phyloP scores from a whole-genome alignment of 2,797 vertebrate species.

The Chloroceryle inda region DNA sequence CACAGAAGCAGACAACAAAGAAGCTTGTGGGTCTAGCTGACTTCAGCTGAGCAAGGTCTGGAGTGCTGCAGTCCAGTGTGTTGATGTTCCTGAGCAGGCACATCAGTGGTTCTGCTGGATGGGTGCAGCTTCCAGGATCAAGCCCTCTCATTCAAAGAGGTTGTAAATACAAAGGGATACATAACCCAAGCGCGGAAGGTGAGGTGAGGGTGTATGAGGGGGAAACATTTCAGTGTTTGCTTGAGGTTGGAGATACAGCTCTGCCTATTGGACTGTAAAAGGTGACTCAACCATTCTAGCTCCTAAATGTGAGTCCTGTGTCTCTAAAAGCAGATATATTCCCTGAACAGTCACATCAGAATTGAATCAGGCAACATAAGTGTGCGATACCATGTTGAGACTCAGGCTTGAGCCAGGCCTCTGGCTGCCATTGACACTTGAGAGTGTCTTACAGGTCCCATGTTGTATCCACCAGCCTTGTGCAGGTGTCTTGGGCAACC shows the following conservation, averaged over 20 bases:
- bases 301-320: not conserved
- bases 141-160: not conserved
- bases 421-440: not conserved
- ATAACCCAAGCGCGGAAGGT: not conserved
- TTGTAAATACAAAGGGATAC: not conserved
- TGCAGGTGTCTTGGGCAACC: not conserved
- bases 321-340: not conserved
- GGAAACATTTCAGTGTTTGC: not conserved
- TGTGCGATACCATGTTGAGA: not conserved
- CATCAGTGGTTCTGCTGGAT: not conserved
- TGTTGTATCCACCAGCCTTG: not conserved
- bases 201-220: not conserved
- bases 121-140: not conserved
- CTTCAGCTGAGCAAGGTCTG: not conserved
- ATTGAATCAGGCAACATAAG: not conserved
- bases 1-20: not conserved
- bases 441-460: not conserved
- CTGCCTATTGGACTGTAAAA: not conserved
- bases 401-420: not conserved
- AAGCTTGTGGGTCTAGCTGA: not conserved
- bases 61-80: rapidly evolving
- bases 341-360: not conserved
- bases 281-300: not conserved
- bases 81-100: not conserved
- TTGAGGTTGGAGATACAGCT: not conserved